Conservation (phyloP, 2,113 vertebrate species). For the Laterallus jamaicensis region DNA sequence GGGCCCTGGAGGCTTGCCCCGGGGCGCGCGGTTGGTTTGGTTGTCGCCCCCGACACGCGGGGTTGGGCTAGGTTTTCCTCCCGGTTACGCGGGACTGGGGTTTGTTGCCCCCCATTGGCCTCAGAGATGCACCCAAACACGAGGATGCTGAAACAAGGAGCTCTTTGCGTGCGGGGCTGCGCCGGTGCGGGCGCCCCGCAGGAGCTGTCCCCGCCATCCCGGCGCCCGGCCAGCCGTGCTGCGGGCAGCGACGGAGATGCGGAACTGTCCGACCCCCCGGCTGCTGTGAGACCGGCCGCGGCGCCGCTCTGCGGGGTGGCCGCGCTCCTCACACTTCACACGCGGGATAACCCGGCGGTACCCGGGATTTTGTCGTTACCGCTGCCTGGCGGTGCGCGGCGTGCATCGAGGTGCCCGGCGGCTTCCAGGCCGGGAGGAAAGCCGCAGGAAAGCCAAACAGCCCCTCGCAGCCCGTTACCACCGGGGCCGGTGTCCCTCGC, state of each 20-base stretch:
- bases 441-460: neutral
- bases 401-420: too few species aligned
- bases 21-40: too few species aligned
- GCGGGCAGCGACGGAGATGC: neutral
- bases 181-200: neutral
- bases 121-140: rapidly evolving
- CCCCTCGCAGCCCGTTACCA: neutral
- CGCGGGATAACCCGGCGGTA: neutral
- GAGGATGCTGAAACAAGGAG: rapidly evolving
- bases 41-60: too few species aligned
- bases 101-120: neutral
- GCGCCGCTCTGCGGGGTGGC: neutral
- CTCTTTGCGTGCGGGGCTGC: neutral
- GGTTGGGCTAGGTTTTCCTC: too few species aligned
- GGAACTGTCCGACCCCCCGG: neutral
- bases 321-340: rapidly evolving
- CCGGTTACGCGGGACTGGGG: too few species aligned
- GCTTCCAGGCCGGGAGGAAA: rapidly evolving
- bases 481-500: neutral
- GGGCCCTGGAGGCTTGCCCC: neutral
- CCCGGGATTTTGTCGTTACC: too few species aligned
- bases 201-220: neutral
- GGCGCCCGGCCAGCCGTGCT: neutral
- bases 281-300: neutral
- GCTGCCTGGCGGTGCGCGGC: neutral